Percentiles rank a stretch among this genome's conserved stretches.
phyloP scores from a whole-genome alignment of 2,888 invertebrate species.

The Rhodophaea formosa region DNA sequence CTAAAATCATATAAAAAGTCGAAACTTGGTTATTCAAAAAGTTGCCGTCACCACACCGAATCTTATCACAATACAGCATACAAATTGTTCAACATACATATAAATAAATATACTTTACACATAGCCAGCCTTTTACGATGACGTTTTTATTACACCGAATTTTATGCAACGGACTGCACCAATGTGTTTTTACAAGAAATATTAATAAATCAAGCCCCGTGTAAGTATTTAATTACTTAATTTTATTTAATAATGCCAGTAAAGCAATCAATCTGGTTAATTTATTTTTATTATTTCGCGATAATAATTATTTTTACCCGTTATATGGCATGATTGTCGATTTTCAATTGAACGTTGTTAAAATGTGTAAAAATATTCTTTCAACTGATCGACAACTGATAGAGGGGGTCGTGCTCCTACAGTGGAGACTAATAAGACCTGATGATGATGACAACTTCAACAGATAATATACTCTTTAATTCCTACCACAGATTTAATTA shows the following conservation, averaged over 20 bases:
- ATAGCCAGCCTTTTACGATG: neutral
- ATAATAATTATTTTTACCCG: neutral
- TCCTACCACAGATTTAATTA: too few species aligned
- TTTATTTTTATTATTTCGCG: conserved; percentile 2
- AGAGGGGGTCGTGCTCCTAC: too few species aligned
- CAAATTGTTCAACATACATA: neutral
- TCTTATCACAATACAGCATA: neutral
- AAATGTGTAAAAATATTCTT: too few species aligned
- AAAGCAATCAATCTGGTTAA: conserved; percentile 1
- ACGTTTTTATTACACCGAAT: conserved; percentile 4
- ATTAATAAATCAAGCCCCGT: conserved; percentile 4
- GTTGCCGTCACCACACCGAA: neutral
- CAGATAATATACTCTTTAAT: too few species aligned
- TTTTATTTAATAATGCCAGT: conserved; percentile 1
- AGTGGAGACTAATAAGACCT: too few species aligned
- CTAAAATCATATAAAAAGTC: too few species aligned
- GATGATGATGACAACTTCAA: too few species aligned
- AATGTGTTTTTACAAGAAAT: neutral
- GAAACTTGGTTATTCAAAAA: neutral
- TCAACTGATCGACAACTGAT: too few species aligned
- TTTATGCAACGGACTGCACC: conserved; percentile 2
- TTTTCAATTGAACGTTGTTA: too few species aligned
- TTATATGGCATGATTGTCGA: too few species aligned
- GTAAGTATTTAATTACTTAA: conserved; percentile 4
- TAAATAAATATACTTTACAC: neutral